These are phyloP conservation scores for Hecatera dysodea DNA, from an alignment of 2,888 invertebrate genomes.

Conservation along the genomic window DNA sequence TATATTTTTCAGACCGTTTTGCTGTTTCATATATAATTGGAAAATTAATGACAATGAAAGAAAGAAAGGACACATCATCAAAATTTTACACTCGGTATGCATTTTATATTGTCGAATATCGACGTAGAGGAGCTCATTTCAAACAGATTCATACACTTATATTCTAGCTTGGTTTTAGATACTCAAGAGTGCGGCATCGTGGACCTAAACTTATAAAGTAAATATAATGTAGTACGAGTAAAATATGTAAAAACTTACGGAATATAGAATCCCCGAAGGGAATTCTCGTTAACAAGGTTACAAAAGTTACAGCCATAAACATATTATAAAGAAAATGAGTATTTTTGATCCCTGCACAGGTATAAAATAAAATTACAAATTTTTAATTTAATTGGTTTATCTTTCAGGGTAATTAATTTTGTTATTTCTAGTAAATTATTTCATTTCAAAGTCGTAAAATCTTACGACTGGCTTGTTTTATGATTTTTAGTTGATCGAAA, in stretches of 20 bases:
- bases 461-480: slow-evolving; percentile 38
- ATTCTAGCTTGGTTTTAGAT: not conserved
- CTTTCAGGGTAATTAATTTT: slow-evolving; percentile 43
- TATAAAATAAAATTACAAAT: slow-evolving; percentile 63
- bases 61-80: not conserved
- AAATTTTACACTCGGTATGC: not conserved
- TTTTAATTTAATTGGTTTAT: slow-evolving; percentile 60
- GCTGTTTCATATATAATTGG: not conserved
- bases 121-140: not conserved
- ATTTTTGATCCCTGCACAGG: slow-evolving; percentile 61
- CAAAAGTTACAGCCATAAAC: slow-evolving; percentile 75
- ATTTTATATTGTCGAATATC: not conserved
- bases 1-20: slow-evolving; percentile 15
- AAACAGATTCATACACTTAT: not conserved
- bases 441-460: slow-evolving; percentile 36
- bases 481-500: slow-evolving; percentile 18
- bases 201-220: not conserved
- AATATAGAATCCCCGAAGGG: slow-evolving; percentile 64
- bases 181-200: not conserved
- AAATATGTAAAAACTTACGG: slow-evolving; percentile 75
- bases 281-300: slow-evolving; percentile 73
- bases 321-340: slow-evolving; percentile 71
- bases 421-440: slow-evolving; percentile 40
- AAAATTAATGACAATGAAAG: not conserved
- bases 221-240: slow-evolving; percentile 1